Percentiles rank a stretch among this genome's conserved stretches.
Evolutionary conservation across 2,797 vertebrate species (phyloP).

Genomic region (Hozukius guyotensis): DNA sequence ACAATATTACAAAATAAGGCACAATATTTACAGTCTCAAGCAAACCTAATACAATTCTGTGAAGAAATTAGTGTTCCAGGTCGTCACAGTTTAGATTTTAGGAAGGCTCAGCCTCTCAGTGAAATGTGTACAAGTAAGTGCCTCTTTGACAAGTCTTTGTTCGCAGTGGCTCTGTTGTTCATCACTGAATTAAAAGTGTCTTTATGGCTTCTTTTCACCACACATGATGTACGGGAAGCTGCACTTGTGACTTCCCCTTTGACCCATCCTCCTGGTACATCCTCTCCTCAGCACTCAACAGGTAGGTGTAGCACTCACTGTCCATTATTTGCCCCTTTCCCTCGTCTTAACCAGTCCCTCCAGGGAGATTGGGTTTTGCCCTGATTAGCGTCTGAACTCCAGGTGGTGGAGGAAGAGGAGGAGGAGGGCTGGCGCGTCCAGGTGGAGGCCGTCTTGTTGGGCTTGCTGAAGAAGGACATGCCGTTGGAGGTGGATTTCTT

Average conservation of each 20-base stretch:
- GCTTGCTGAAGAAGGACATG: conserved; percentile 73
- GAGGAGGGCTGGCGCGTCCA: conserved; percentile 51
- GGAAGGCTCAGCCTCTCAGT: conserved; percentile 52
- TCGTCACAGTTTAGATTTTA: conserved; percentile 41
- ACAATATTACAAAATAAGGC: conserved; percentile 63
- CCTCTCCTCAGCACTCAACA: conserved; percentile 1
- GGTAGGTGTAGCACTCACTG: not conserved
- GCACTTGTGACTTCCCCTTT: not conserved
- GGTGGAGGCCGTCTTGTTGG: conserved; percentile 50
- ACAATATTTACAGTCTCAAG: conserved; percentile 54
- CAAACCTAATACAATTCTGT: conserved; percentile 18
- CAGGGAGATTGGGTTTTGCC: conserved; percentile 74
- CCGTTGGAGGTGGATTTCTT: conserved; percentile 69
- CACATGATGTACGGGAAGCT: not conserved
- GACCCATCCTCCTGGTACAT: not conserved
- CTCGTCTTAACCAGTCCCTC: conserved; percentile 82
- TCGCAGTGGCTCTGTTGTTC: conserved; percentile 35
- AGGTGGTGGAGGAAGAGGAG: conserved; percentile 44
- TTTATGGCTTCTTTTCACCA: conserved; percentile 42
- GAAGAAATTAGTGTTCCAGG: conserved; percentile 23
- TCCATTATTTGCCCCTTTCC: conserved; percentile 73
- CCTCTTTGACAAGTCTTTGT: conserved; percentile 42
- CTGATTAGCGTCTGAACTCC: conserved; percentile 57
- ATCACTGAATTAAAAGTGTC: conserved; percentile 20
- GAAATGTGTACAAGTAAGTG: conserved; percentile 57